A percentile compares a stretch with the other conserved stretches of the same genome.
phyloP scores from a whole-genome alignment of 2,113 vertebrate genomes.

The Cottus gobio region DNA sequence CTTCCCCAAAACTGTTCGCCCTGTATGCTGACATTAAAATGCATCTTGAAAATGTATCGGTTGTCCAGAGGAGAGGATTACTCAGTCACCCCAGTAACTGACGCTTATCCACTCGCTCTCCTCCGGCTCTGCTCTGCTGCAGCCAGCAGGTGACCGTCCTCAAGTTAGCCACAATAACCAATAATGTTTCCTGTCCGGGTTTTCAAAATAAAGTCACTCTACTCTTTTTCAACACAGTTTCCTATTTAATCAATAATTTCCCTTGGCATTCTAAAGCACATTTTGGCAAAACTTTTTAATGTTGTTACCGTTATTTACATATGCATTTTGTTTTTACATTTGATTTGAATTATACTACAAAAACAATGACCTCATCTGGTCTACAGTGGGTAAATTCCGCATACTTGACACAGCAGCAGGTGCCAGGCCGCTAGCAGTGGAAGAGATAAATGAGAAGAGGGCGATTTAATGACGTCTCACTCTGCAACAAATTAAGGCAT shows the following conservation, averaged over 20 bases:
- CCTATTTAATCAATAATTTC: no score
- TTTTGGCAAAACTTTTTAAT: no score
- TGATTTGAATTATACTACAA: background rate
- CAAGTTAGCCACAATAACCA: background rate
- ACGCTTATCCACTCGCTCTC: background rate
- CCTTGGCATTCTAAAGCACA: background rate
- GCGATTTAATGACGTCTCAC: conserved; percentile 19
- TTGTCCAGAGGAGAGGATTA: background rate
- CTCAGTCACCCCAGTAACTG: background rate
- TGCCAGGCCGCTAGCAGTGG: background rate
- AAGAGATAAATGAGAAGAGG: background rate
- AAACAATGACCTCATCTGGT: background rate
- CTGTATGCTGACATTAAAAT: background rate
- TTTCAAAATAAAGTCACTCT: conserved; percentile 54
- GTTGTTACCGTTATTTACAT: background rate
- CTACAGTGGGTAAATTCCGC: background rate
- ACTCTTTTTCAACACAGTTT: background rate
- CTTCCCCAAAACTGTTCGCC: background rate
- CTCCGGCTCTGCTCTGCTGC: conserved; percentile 38
- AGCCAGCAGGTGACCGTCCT: conserved; percentile 61
- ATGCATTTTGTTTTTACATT: background rate
- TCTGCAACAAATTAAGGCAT: background rate
- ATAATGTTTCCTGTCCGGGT: background rate
- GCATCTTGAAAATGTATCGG: background rate
- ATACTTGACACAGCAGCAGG: conserved; percentile 31